Conservation (phyloP, 2,797 vertebrate genomes). For the Peromyscus aztecus region DNA sequence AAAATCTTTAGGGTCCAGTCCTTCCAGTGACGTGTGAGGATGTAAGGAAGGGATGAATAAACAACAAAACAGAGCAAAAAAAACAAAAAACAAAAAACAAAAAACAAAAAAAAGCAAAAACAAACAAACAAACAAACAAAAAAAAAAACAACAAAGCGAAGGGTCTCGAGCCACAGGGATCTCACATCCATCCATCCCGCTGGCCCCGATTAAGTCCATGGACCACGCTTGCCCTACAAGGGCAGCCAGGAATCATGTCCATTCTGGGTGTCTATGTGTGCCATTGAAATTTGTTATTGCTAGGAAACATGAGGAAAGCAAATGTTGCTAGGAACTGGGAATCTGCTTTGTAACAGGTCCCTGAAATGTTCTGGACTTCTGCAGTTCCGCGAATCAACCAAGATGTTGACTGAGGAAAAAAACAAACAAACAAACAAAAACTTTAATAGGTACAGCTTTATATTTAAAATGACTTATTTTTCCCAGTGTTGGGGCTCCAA, state of each 20-base stretch:
- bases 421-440: neutral
- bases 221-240: neutral
- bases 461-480: neutral
- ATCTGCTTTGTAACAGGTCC: neutral
- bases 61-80: neutral
- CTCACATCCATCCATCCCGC: neutral
- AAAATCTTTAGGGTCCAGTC: neutral
- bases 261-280: neutral
- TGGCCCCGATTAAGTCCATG: neutral
- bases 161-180: neutral
- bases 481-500: neutral
- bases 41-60: neutral
- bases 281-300: neutral
- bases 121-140: no score
- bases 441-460: neutral
- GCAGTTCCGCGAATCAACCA: neutral
- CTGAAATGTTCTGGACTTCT: neutral
- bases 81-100: neutral
- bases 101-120: neutral
- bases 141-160: neutral
- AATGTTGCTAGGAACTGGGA: neutral
- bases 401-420: neutral
- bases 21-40: neutral
- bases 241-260: neutral
- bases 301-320: conserved; percentile 54